A percentile compares a stretch with the other conserved stretches of the same genome.
Conservation (phyloP, 2,113 vertebrate genomes). For the Anarrhichthys ocellatus region DNA sequence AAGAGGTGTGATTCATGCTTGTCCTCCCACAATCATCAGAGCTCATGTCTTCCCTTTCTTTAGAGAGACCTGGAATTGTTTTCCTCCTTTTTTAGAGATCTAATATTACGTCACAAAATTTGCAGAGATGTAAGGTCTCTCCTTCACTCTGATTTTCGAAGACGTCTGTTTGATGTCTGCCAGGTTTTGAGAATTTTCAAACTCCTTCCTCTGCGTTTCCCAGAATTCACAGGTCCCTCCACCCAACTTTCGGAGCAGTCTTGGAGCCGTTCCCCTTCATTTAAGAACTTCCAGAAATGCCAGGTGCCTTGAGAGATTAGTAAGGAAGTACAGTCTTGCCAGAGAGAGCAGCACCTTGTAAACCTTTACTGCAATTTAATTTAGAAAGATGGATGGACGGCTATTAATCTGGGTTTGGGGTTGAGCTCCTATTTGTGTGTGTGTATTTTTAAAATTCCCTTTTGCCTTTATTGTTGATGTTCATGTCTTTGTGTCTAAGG, state of each 20-base stretch:
- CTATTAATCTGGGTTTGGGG: neutral
- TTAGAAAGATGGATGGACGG: neutral
- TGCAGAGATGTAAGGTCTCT: constrained; percentile 5
- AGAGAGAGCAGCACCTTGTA: constrained; percentile 10
- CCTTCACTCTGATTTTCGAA: constrained; percentile 10
- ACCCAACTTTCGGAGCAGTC: neutral
- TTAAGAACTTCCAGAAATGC: constrained; percentile 9
- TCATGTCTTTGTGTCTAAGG: neutral
- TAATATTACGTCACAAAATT: neutral
- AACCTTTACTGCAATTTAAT: neutral
- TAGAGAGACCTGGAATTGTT: neutral
- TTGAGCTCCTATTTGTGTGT: neutral
- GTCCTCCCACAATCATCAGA: neutral
- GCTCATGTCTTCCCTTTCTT: neutral
- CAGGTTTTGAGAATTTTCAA: constrained; percentile 8
- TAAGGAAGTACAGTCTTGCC: neutral
- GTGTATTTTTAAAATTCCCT: neutral
- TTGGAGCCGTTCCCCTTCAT: constrained; percentile 15
- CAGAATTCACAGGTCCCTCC: constrained; percentile 16
- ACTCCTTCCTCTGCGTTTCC: neutral
- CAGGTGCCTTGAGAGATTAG: neutral
- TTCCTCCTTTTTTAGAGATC: neutral
- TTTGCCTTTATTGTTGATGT: neutral
- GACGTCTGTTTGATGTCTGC: neutral
- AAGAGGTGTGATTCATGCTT: neutral